phyloP scores from a whole-genome alignment of 2,888 invertebrate genomes.

The Hesperia comma region DNA sequence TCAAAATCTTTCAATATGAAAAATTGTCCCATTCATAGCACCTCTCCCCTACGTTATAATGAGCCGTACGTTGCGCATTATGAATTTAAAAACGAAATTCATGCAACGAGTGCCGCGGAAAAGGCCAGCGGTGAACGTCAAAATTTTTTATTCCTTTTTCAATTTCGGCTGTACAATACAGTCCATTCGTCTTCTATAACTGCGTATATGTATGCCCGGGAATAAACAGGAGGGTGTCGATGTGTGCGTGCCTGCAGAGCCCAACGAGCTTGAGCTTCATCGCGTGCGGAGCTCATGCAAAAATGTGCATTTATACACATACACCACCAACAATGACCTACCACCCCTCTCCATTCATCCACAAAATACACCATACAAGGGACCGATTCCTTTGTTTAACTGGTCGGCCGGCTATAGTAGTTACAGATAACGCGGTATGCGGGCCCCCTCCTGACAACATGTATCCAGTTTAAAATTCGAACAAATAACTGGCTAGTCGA shows the following conservation, averaged over 20 bases:
- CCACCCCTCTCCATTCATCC: slow-evolving; percentile 53
- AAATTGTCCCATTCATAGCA: too few relatives aligned
- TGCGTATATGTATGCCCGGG: slow-evolving; percentile 40
- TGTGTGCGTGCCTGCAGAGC: slow-evolving; percentile 68
- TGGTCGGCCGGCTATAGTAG: slow-evolving; percentile 63
- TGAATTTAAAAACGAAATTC: slow-evolving; percentile 30
- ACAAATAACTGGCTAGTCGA: slow-evolving; percentile 44
- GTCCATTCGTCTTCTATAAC: slow-evolving; percentile 38
- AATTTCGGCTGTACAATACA: slow-evolving; percentile 36
- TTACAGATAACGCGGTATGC: slow-evolving; percentile 65
- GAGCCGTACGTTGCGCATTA: slow-evolving; percentile 16
- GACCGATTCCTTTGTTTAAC: slow-evolving; percentile 52
- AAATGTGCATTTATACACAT: slow-evolving; percentile 73
- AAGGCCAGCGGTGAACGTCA: slow-evolving; percentile 32
- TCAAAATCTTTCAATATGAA: too few relatives aligned
- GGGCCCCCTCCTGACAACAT: slow-evolving; percentile 67
- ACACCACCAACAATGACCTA: slow-evolving; percentile 67
- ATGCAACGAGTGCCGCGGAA: slow-evolving; percentile 24
- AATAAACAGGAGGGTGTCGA: slow-evolving; percentile 35
- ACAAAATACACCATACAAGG: slow-evolving; percentile 60
- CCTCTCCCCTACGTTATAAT: not conserved
- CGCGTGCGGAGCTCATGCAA: slow-evolving; percentile 77
- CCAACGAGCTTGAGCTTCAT: slow-evolving; percentile 66
- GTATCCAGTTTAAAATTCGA: slow-evolving; percentile 65
- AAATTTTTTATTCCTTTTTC: slow-evolving; percentile 37